Conservation (phyloP, 2,113 vertebrate genomes). For the Gnathonemus longibarbis region DNA sequence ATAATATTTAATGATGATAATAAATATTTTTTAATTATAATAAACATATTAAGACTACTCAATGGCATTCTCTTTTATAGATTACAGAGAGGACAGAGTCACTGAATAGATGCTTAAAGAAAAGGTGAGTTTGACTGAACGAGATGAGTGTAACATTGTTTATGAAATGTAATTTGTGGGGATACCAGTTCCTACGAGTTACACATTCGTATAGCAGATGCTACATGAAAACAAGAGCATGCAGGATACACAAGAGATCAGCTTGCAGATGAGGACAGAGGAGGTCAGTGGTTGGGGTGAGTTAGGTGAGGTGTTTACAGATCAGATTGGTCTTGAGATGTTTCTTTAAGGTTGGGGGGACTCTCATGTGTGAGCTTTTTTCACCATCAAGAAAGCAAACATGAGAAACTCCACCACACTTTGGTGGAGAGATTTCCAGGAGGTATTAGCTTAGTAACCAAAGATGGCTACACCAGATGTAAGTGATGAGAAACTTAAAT, state of each 20-base stretch:
- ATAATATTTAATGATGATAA: neutral
- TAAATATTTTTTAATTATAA: neutral
- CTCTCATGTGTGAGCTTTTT: no score
- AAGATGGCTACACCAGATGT: no score
- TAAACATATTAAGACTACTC: neutral
- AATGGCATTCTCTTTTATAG: slow-evolving; percentile 47
- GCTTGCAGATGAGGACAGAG: neutral
- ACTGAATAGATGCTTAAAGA: slow-evolving; percentile 73
- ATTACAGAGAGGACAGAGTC: slow-evolving; percentile 76
- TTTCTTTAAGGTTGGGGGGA: neutral
- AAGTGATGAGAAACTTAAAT: neutral
- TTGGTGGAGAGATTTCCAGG: no score
- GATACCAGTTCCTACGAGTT: neutral
- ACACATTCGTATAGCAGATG: neutral
- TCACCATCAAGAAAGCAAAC: no score
- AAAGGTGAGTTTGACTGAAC: slow-evolving; percentile 62
- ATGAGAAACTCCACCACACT: no score
- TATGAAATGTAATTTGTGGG: neutral
- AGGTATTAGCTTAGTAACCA: no score
- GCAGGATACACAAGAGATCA: neutral
- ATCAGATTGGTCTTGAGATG: neutral
- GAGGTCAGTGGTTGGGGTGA: neutral
- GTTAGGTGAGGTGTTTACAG: neutral
- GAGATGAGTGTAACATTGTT: neutral
- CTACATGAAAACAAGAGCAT: neutral